Conservation (phyloP, 2,797 vertebrate species). For the Anguilla megastoma region DNA sequence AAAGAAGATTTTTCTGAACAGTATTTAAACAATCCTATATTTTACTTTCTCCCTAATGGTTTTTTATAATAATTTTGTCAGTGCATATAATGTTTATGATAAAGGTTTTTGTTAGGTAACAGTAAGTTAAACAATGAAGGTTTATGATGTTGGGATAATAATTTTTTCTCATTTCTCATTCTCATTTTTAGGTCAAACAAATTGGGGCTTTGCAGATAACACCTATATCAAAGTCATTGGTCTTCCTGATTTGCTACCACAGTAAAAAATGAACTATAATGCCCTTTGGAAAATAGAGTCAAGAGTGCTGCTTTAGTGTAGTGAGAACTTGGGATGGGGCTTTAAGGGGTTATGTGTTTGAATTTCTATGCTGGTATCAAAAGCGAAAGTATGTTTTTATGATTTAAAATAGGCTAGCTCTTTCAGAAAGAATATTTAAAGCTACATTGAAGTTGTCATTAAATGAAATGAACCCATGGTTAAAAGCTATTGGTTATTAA, state of each 20-base stretch:
- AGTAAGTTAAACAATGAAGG: background rate
- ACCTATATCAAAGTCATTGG: too few species aligned
- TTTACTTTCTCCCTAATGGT: background rate
- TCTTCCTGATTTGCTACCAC: too few species aligned
- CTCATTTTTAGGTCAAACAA: background rate
- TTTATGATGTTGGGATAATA: background rate
- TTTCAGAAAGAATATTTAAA: background rate
- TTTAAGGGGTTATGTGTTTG: background rate
- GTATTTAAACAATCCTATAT: background rate
- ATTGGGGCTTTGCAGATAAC: too few species aligned
- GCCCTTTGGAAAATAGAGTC: too few species aligned
- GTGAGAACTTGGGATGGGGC: background rate
- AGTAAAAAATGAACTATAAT: too few species aligned
- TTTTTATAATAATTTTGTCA: background rate
- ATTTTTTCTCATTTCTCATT: background rate
- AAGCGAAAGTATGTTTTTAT: background rate
- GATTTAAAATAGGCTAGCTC: too few species aligned
- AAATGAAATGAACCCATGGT: background rate
- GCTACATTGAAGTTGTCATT: background rate
- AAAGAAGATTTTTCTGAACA: background rate
- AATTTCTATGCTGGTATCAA: background rate
- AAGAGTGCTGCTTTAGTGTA: background rate
- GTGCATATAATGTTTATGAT: background rate
- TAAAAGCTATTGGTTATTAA: background rate
- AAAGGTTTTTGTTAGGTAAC: background rate